Base-by-base conservation (phyloP, 1,140 invertebrate species). In the Pachypeltis micranthus region DNA sequence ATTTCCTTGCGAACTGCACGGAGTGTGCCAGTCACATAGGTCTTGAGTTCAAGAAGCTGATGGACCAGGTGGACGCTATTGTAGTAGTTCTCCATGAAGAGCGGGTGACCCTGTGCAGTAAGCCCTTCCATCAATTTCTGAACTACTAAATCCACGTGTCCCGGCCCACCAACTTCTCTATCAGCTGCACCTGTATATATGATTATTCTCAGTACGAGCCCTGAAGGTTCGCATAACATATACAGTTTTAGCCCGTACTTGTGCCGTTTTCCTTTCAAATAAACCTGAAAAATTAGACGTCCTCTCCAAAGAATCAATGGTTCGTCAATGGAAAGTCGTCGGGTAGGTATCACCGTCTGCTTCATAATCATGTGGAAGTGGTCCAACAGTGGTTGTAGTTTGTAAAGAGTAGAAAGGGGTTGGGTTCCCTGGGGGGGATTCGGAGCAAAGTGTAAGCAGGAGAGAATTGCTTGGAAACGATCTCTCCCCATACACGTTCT, bases 21-120 rank as follows among this genome's bases (percentile, higher is more conserved):
- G 59, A 79, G 54, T 64, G 75, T 79, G 60, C 77, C 75, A 64
- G 74, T 67, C n/a, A 74, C 68, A 73, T 79, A 72, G 1, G 74
- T 79, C 66, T 78, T 68, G 59, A 70, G 72, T 31, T 69, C 61
- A 62, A 77, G 63, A 67, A 77, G 67, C 67, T 69, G 67, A 59
- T 74, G 62, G 59, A 75, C 72, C 60, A 78, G 67, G 56, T 70
- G 28, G 61, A 77, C 66, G 68, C 75, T 76, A 25, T 70, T 74
- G 65, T 75, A 77, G 69, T 69, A 76, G 61, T 65, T 67, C 25
- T 68, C 66, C 57, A 67, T 62, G 56, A 56, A 66, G 3, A 65
- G n/a, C 24, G 59, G 7, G 44, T 68, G 65, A 0, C 57, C 63
- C 34, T 44, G 59, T 63, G 31, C 59, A 29, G 66, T 51, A 28